These are phyloP conservation scores for Tipula unca DNA, from an alignment of 2,888 invertebrate genomes.

Conservation along the genomic window DNA sequence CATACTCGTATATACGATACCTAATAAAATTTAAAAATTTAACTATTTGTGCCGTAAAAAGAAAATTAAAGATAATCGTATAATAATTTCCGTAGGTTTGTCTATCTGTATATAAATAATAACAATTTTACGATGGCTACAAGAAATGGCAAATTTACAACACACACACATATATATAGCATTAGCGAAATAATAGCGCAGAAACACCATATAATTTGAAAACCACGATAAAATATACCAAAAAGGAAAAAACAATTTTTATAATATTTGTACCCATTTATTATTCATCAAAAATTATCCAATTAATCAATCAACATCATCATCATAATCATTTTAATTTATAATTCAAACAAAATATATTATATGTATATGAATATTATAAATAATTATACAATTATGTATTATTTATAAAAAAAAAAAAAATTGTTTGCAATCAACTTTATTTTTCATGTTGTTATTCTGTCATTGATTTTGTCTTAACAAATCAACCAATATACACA, in stretches of 20 bases:
- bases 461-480: conserved; percentile 14
- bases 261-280: neutral
- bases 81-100: neutral
- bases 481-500: neutral
- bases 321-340: neutral
- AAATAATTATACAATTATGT: neutral
- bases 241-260: neutral
- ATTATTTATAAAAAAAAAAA: neutral
- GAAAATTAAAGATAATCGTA: neutral
- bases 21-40: too few species aligned
- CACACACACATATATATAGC: too few species aligned
- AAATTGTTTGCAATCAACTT: neutral
- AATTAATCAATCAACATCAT: conserved; percentile 14
- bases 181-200: neutral
- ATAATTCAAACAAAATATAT: neutral
- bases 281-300: conserved; percentile 14
- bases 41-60: neutral
- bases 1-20: too few species aligned
- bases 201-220: neutral
- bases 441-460: neutral
- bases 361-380: neutral
- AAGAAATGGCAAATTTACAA: neutral
- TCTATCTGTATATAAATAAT: neutral
- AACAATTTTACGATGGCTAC: neutral
- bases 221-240: neutral